A percentile compares a stretch with the other conserved stretches of the same genome.
Conservation (phyloP, 2,113 vertebrate species). For the Noctilio leporinus region DNA sequence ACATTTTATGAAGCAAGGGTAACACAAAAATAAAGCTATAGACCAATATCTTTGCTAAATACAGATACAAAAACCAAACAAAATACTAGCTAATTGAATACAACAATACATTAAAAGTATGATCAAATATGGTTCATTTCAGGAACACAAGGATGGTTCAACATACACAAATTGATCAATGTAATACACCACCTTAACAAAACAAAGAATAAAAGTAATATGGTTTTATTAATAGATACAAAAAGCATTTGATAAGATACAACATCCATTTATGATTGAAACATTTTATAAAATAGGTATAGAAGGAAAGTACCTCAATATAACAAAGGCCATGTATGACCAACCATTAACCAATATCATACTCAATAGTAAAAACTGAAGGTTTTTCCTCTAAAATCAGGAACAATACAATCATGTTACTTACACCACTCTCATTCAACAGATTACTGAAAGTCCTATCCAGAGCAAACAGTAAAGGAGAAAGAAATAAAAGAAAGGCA, state of each 20-base stretch:
- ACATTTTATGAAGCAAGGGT: no score
- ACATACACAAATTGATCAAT: no score
- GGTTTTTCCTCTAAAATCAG: not conserved
- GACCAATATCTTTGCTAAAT: no score
- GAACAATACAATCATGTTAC: not conserved
- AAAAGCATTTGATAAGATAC: no score
- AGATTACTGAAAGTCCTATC: not conserved
- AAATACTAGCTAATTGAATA: not conserved
- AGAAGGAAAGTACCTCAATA: no score
- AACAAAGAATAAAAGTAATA: no score
- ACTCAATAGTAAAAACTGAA: not conserved
- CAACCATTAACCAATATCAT: not conserved
- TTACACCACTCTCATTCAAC: not conserved
- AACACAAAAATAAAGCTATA: no score
- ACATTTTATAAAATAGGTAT: no score
- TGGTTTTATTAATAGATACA: no score
- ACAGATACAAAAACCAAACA: not conserved
- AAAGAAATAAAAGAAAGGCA: not conserved
- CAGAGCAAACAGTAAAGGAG: not conserved
- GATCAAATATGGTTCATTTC: not conserved
- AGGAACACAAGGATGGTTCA: not conserved
- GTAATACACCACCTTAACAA: no score
- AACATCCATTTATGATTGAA: no score
- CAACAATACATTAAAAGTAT: not conserved
- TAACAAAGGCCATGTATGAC: no score